Percentiles rank a stretch among this genome's conserved stretches.
These are phyloP conservation scores for Amphiduros pacificus DNA, from an alignment of 2,888 invertebrate genomes.

Conservation along the genomic window DNA sequence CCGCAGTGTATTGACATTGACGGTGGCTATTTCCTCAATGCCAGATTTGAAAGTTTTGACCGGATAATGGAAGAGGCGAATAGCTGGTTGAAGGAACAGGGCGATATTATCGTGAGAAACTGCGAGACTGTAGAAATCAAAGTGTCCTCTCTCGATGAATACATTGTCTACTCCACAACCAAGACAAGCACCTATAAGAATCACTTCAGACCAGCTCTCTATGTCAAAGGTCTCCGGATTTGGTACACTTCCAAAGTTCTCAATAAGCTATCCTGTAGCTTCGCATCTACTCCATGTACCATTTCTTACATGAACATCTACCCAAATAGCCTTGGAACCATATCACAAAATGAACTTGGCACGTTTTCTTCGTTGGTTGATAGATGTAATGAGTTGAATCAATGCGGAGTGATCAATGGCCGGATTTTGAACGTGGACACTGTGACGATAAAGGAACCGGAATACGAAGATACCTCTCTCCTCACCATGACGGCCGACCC, in stretches of 20 bases:
- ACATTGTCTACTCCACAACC: constrained; percentile 6
- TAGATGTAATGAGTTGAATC: constrained; percentile 1
- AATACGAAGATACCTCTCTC: not conserved
- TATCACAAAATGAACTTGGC: too few species aligned
- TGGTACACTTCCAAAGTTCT: constrained; percentile 16
- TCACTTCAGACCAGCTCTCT: constrained; percentile 3
- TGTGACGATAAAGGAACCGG: constrained; percentile 8
- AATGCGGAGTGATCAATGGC: not conserved
- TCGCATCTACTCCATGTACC: constrained; percentile 9
- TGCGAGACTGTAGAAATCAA: constrained; percentile 14
- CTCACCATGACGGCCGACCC: not conserved
- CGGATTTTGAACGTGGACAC: constrained; percentile 13
- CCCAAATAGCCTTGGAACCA: not conserved
- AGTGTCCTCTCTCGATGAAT: constrained; percentile 12
- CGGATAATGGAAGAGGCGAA: constrained; percentile 5
- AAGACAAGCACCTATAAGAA: constrained; percentile 9
- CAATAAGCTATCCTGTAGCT: constrained; percentile 10
- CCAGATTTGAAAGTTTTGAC: constrained; percentile 15
- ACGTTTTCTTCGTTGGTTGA: not conserved
- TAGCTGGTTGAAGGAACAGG: constrained; percentile 12
- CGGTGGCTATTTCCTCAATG: constrained; percentile 7
- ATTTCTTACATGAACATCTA: constrained; percentile 2
- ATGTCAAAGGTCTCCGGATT: constrained; percentile 8
- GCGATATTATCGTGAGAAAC: constrained; percentile 9
- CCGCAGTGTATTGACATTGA: constrained; percentile 11